A percentile compares a stretch with the other conserved stretches of the same genome.
phyloP scores from a whole-genome alignment of 2,113 vertebrate species.

The Rafetus swinhoei region DNA sequence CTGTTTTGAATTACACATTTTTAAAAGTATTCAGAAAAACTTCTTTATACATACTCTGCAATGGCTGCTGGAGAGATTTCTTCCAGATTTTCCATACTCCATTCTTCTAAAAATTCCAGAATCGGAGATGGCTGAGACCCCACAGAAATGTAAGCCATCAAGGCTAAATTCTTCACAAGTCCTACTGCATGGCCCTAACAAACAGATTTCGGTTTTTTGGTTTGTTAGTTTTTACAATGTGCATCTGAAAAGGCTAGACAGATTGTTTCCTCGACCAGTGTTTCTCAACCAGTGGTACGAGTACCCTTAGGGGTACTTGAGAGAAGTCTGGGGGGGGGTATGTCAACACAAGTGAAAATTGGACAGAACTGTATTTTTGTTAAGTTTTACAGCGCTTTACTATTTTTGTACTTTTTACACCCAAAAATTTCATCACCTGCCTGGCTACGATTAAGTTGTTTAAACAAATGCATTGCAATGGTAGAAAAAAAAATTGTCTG shows the following conservation, averaged over 20 bases:
- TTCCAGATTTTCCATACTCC: slow-evolving; percentile 99
- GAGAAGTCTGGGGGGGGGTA: no score
- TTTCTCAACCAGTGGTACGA: no score
- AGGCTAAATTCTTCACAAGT: slow-evolving; percentile 96
- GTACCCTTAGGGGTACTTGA: no score
- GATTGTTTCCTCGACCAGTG: neutral
- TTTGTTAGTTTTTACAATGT: neutral
- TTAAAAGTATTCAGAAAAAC: neutral
- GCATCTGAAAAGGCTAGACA: neutral
- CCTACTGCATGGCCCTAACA: slow-evolving; percentile 97
- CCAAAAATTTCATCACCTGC: no score
- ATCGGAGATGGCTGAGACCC: slow-evolving; percentile 98
- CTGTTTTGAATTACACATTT: neutral
- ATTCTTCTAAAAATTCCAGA: slow-evolving; percentile 98
- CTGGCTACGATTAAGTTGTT: no score
- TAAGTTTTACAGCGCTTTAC: no score
- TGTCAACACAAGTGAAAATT: no score
- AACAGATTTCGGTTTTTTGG: slow-evolving; percentile 13
- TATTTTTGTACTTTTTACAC: no score
- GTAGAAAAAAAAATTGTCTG: no score
- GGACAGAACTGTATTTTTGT: no score
- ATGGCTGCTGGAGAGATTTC: slow-evolving; percentile 99
- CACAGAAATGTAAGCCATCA: slow-evolving; percentile 99
- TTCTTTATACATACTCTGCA: slow-evolving; percentile 87
- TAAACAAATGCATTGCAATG: no score